These are phyloP conservation scores for Hydraecia micacea DNA, from an alignment of 2,888 invertebrate species.

Conservation along the genomic window DNA sequence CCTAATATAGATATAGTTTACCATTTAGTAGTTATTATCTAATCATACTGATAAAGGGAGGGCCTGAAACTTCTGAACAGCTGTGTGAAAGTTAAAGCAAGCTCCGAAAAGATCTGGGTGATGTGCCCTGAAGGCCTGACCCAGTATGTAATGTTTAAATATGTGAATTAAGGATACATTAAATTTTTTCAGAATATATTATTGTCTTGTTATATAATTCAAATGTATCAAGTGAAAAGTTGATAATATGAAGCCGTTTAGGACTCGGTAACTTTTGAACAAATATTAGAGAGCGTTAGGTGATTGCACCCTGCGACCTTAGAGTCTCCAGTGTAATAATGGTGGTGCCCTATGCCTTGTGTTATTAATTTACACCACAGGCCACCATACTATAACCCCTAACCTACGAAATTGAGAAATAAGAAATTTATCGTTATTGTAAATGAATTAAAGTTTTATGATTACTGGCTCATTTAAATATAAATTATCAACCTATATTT, in stretches of 20 bases:
- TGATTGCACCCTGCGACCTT: conserved; percentile 82
- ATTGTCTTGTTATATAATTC: conserved; percentile 91
- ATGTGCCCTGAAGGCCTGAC: conserved; percentile 85
- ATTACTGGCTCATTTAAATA: conserved; percentile 88
- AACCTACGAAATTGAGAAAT: conserved; percentile 81
- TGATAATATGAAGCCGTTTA: conserved; percentile 82
- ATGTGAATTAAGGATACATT: conserved; percentile 87
- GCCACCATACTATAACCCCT: conserved; percentile 78
- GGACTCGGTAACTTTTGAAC: conserved; percentile 83
- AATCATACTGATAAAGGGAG: conserved; percentile 75
- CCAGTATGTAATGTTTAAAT: conserved; percentile 88
- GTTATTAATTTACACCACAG: conserved; percentile 65
- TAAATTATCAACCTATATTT: conserved; percentile 85
- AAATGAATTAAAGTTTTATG: conserved; percentile 88
- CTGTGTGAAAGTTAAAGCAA: conserved; percentile 78
- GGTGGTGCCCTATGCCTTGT: conserved; percentile 68
- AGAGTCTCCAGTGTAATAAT: conserved; percentile 74
- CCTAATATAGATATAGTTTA: conserved; percentile 80
- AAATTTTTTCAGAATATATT: conserved; percentile 90
- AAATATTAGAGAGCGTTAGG: conserved; percentile 87
- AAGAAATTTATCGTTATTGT: conserved; percentile 87
- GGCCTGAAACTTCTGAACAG: conserved; percentile 83
- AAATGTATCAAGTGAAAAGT: conserved; percentile 87
- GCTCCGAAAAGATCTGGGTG: conserved; percentile 79
- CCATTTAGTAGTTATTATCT: conserved; percentile 77